These are phyloP conservation scores for Myrmecophaga tridactyla DNA, from an alignment of 2,113 vertebrate species.

Conservation along the genomic window DNA sequence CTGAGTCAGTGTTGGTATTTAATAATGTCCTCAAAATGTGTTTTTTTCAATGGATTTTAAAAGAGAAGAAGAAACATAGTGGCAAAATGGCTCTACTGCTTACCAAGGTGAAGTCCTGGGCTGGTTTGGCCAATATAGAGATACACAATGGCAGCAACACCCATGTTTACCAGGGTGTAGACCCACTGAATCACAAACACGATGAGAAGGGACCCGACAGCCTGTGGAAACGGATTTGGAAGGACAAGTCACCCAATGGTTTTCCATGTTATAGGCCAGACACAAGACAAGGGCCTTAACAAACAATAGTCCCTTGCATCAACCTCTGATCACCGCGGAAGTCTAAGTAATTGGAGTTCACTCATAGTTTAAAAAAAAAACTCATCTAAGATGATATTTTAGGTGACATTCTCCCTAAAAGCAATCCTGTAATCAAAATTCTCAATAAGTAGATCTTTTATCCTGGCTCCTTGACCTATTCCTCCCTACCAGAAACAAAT, in stretches of 20 bases:
- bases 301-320: neutral
- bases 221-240: slow-evolving; percentile 81
- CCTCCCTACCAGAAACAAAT: slow-evolving; percentile 1
- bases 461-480: neutral
- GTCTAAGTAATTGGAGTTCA: neutral
- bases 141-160: slow-evolving; percentile 88
- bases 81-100: slow-evolving; percentile 44
- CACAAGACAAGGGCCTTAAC: neutral
- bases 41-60: neutral
- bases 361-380: neutral
- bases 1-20: neutral
- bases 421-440: neutral
- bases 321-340: neutral
- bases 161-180: slow-evolving; percentile 91
- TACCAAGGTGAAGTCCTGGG: slow-evolving; percentile 93
- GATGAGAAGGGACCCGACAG: slow-evolving; percentile 88
- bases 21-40: neutral
- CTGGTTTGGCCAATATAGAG: slow-evolving; percentile 94
- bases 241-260: neutral
- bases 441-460: neutral
- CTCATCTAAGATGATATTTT: neutral
- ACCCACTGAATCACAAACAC: slow-evolving; percentile 98
- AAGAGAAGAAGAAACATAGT: neutral
- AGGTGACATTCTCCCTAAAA: neutral
- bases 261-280: neutral